phyloP scores from a whole-genome alignment of 2,113 vertebrate genomes.

The Osmerus mordax region DNA sequence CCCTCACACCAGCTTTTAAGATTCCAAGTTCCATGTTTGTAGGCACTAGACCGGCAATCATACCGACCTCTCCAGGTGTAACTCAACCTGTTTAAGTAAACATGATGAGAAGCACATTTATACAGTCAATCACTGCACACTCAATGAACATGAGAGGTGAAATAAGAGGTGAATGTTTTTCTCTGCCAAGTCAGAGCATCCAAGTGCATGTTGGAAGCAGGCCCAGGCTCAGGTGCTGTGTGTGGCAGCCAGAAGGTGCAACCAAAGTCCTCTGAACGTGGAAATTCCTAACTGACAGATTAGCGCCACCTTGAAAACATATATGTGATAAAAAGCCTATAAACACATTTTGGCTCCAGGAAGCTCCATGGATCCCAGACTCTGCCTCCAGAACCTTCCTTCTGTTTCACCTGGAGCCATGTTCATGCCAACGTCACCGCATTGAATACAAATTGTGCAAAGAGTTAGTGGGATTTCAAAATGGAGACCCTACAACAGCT shows the following conservation, averaged over 20 bases:
- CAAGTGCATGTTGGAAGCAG: no score
- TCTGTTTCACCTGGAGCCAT: background rate
- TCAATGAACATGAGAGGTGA: no score
- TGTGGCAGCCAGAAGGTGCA: no score
- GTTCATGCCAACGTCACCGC: slow-evolving; percentile 84
- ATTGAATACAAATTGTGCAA: slow-evolving; percentile 68
- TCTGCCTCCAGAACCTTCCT: background rate
- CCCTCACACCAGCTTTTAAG: slow-evolving; percentile 26
- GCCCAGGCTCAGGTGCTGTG: no score
- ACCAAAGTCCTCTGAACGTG: no score
- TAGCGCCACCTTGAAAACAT: no score
- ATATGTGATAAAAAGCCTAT: no score
- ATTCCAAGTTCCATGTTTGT: slow-evolving; percentile 27
- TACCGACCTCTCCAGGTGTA: slow-evolving; percentile 1
- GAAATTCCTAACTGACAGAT: no score
- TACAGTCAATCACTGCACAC: background rate
- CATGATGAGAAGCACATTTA: slow-evolving; percentile 1
- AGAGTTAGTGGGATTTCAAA: slow-evolving; percentile 76
- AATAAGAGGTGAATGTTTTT: no score
- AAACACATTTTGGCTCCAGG: no score
- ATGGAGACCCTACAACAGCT: slow-evolving; percentile 59
- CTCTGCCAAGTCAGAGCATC: no score
- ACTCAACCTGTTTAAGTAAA: slow-evolving; percentile 6
- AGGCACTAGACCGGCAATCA: slow-evolving; percentile 23
- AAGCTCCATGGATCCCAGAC: no score